A percentile compares a stretch with the other conserved stretches of the same genome.
phyloP scores from a whole-genome alignment of 2,113 vertebrate genomes.

The Psammodynastes pulverulentus region DNA sequence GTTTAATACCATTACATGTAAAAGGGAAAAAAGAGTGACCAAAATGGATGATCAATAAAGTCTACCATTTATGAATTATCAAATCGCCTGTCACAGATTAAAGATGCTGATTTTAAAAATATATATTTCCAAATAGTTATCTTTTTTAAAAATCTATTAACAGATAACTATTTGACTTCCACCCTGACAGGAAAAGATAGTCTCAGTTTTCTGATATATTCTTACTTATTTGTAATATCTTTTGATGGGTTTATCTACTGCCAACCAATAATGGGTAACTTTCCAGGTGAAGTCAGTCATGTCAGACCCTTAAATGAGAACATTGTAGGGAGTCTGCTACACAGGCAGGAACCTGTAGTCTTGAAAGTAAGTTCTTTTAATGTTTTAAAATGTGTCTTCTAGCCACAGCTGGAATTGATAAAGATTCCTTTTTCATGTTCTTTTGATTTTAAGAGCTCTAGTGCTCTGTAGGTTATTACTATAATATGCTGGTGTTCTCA shows the following conservation, averaged over 20 bases:
- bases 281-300: slow-evolving; percentile 52
- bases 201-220: slow-evolving; percentile 59
- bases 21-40: slow-evolving; percentile 14
- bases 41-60: slow-evolving; percentile 59
- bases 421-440: slow-evolving; percentile 44
- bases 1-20: slow-evolving; percentile 24
- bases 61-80: slow-evolving; percentile 51
- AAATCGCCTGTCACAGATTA: slow-evolving; percentile 59
- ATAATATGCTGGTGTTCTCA: slow-evolving; percentile 23
- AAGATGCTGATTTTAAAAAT: slow-evolving; percentile 50
- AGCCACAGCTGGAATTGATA: slow-evolving; percentile 21
- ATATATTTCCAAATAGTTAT: slow-evolving; percentile 43
- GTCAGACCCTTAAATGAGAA: slow-evolving; percentile 46
- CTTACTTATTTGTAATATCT: slow-evolving; percentile 55
- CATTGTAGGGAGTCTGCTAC: slow-evolving; percentile 30
- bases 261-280: slow-evolving; percentile 53
- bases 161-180: slow-evolving; percentile 47
- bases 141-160: slow-evolving; percentile 52
- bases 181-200: slow-evolving; percentile 60
- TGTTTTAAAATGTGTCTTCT: slow-evolving; percentile 35
- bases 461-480: slow-evolving; percentile 25
- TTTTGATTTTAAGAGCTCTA: slow-evolving; percentile 43
- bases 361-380: slow-evolving; percentile 48
- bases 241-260: slow-evolving; percentile 65
- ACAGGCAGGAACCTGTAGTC: slow-evolving; percentile 8